These are phyloP conservation scores for Gibbula magus DNA, from an alignment of 2,888 invertebrate genomes.

Conservation along the genomic window DNA sequence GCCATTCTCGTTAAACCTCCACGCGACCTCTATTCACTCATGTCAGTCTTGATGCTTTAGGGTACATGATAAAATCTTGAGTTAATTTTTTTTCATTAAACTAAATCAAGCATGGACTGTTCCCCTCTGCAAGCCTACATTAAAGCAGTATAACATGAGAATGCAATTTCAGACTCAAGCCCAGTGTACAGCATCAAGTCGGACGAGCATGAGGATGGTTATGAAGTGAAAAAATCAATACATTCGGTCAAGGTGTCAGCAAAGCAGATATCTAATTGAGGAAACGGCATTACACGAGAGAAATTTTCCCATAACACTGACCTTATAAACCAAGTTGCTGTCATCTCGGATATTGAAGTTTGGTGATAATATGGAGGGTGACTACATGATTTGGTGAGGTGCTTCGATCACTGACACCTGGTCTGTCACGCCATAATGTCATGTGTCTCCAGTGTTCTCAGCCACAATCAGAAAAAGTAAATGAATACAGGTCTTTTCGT, in stretches of 20 bases:
- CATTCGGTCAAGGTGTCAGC: conserved; percentile 18
- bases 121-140: not conserved
- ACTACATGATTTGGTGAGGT: too few relatives aligned
- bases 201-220: not conserved
- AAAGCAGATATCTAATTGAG: conserved; percentile 17
- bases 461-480: too few relatives aligned
- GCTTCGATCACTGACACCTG: too few relatives aligned
- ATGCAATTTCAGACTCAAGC: not conserved
- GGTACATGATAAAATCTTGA: not conserved
- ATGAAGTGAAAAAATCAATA: conserved; percentile 27
- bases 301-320: conserved; percentile 1
- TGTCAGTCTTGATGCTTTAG: not conserved
- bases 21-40: not conserved
- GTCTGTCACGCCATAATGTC: too few relatives aligned
- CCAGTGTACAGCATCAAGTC: not conserved
- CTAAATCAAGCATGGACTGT: not conserved
- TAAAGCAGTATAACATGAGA: not conserved
- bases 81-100: conserved; percentile 14
- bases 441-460: too few relatives aligned
- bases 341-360: conserved; percentile 2
- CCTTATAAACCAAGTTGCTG: conserved; percentile 17
- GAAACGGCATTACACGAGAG: conserved; percentile 7
- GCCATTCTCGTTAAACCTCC: conserved; percentile 3
- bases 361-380: not conserved
- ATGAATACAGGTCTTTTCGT: too few relatives aligned